phyloP scores from a whole-genome alignment of 2,888 invertebrate species.

The Colostygia pectinataria region DNA sequence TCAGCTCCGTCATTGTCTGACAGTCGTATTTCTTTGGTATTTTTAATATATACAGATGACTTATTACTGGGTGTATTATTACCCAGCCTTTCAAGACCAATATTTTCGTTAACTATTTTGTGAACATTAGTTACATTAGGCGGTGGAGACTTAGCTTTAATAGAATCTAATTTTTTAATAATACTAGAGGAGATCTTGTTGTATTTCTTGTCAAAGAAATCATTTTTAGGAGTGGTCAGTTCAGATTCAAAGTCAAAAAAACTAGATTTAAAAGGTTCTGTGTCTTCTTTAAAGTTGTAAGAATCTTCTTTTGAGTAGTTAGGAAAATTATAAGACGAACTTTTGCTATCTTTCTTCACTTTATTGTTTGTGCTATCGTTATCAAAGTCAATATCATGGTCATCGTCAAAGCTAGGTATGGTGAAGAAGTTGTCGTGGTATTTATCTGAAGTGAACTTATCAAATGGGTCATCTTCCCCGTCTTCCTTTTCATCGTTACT shows the following conservation, averaged over 20 bases:
- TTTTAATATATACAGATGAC: constrained; percentile 76
- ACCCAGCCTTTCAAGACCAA: constrained; percentile 69
- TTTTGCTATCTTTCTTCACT: constrained; percentile 57
- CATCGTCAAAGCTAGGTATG: constrained; percentile 64
- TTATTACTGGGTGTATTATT: constrained; percentile 75
- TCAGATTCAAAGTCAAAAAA: constrained; percentile 69
- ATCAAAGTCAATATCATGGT: constrained; percentile 57
- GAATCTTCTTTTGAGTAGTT: constrained; percentile 58
- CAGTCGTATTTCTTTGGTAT: constrained; percentile 79
- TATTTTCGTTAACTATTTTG: constrained; percentile 58
- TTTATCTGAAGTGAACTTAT: constrained; percentile 77
- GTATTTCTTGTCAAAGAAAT: constrained; percentile 79
- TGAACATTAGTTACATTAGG: constrained; percentile 57
- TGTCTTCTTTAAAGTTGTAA: constrained; percentile 53
- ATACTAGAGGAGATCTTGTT: constrained; percentile 79
- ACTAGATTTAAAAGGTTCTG: constrained; percentile 61
- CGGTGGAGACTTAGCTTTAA: constrained; percentile 55
- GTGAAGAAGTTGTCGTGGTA: constrained; percentile 81
- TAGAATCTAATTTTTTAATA: constrained; percentile 71
- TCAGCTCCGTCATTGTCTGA: constrained; percentile 71
- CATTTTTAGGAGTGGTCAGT: constrained; percentile 80
- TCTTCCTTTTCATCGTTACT: constrained; percentile 54
- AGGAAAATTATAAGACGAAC: constrained; percentile 60
- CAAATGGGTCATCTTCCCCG: constrained; percentile 57
- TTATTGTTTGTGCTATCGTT: constrained; percentile 56